Conservation (phyloP, 2,888 invertebrate species). For the Dicycla oo region DNA sequence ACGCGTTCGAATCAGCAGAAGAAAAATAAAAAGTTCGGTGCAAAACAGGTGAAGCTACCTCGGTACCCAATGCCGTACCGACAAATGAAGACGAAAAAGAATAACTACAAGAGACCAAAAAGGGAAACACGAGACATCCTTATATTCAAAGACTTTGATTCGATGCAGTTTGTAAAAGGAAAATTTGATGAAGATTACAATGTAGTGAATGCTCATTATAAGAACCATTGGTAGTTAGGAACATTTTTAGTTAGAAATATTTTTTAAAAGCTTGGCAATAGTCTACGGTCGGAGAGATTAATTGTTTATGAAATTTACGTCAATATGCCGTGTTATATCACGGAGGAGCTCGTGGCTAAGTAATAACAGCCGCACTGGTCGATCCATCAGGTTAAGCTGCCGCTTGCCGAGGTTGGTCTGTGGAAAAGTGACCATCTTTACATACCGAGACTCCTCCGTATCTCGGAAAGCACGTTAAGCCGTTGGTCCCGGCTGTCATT, state of each 20-base stretch:
- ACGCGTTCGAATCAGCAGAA: constrained; percentile 73
- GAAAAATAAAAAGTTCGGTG: constrained; percentile 70
- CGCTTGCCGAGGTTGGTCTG: too few species aligned
- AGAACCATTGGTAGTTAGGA: constrained; percentile 78
- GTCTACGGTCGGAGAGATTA: too few species aligned
- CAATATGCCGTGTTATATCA: too few species aligned
- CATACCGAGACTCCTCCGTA: too few species aligned
- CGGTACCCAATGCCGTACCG: constrained; percentile 82
- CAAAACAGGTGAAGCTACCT: constrained; percentile 63
- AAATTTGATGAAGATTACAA: constrained; percentile 75
- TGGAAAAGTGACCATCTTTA: too few species aligned
- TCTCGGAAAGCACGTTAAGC: too few species aligned
- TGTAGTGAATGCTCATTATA: constrained; percentile 75
- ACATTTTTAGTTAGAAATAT: not conserved
- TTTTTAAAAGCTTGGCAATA: too few species aligned
- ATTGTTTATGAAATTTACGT: too few species aligned
- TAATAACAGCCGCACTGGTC: too few species aligned
- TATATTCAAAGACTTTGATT: constrained; percentile 82
- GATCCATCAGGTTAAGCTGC: too few species aligned
- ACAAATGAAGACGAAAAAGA: constrained; percentile 70
- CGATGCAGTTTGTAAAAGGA: constrained; percentile 76
- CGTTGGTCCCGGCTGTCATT: too few species aligned
- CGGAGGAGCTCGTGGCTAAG: too few species aligned
- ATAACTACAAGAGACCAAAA: constrained; percentile 68
- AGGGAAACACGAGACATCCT: constrained; percentile 73